A percentile compares a stretch with the other conserved stretches of the same genome.
Evolutionary conservation across 2,888 invertebrate species (phyloP).

Genomic region (Cryptus armator): DNA sequence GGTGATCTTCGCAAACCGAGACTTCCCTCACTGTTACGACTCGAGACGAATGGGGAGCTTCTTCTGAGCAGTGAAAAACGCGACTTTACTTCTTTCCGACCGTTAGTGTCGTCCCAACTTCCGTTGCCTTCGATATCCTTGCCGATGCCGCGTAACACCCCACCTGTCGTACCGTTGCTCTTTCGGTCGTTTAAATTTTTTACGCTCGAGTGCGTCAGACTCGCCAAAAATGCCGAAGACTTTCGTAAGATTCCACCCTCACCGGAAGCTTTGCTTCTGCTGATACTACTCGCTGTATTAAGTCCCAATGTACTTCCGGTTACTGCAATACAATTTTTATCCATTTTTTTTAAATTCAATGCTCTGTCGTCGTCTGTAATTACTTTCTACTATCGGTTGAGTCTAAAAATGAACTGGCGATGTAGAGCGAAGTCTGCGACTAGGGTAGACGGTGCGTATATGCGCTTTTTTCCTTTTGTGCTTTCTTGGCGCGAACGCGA

Average conservation of each 20-base stretch:
- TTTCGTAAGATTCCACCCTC: conserved; percentile 74
- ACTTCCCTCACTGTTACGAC: conserved; percentile 43
- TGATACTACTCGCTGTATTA: background rate
- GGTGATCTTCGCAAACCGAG: conserved; percentile 69
- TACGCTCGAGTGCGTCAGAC: conserved; percentile 69
- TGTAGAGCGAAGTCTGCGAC: conserved; percentile 3
- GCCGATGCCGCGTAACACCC: conserved; percentile 4
- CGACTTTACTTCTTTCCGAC: conserved; percentile 43
- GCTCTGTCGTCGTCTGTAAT: background rate
- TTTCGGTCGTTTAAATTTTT: conserved; percentile 56
- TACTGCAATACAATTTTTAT: conserved; percentile 36
- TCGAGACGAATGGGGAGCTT: conserved; percentile 41
- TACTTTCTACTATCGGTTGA: background rate
- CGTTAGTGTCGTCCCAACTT: conserved; percentile 38
- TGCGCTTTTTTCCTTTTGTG: conserved; percentile 21
- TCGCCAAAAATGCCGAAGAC: conserved; percentile 76
- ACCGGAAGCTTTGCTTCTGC: conserved; percentile 41
- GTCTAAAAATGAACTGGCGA: background rate
- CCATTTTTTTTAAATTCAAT: background rate
- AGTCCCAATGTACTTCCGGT: conserved; percentile 51
- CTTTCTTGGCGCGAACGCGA: conserved; percentile 48
- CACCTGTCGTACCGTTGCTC: conserved; percentile 8
- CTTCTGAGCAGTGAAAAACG: conserved; percentile 55
- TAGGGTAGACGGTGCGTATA: background rate
- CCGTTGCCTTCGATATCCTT: conserved; percentile 39